Percentiles rank a stretch among this genome's conserved stretches.
Conservation (phyloP, 2,888 invertebrate genomes). For the Balanococcus diminutus region DNA sequence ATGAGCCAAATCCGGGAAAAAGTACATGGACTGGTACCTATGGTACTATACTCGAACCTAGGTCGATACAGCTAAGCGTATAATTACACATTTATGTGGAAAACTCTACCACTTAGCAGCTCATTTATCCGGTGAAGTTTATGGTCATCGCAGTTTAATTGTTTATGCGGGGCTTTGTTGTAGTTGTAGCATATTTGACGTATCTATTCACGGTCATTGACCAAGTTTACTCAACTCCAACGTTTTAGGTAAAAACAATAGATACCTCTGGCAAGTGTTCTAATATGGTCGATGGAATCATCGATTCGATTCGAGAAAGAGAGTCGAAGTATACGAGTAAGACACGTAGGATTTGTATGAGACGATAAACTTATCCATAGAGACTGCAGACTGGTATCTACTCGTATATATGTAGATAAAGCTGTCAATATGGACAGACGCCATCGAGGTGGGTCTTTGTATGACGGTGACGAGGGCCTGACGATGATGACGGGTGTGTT, state of each 20-base stretch:
- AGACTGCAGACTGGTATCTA: too few species aligned
- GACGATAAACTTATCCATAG: background rate
- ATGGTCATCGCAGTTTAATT: background rate
- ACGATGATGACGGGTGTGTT: background rate
- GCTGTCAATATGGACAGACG: conserved; percentile 14
- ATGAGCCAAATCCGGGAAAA: background rate
- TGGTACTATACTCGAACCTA: background rate
- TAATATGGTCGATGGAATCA: too few species aligned
- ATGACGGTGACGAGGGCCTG: background rate
- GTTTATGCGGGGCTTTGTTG: background rate
- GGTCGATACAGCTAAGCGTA: background rate
- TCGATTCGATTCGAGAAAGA: background rate
- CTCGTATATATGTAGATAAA: too few species aligned
- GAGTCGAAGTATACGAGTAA: background rate
- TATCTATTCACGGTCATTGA: conserved; percentile 5
- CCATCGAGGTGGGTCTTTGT: conserved; percentile 27
- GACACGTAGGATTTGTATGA: background rate
- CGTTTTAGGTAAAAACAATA: background rate
- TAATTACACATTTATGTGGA: background rate
- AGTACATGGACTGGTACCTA: background rate
- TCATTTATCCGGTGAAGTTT: conserved; percentile 3
- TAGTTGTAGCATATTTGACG: background rate
- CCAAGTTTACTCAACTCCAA: background rate
- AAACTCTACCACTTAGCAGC: background rate
- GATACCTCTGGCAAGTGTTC: background rate